phyloP scores from a whole-genome alignment of 2,113 vertebrate genomes.

The Arizona elegans region DNA sequence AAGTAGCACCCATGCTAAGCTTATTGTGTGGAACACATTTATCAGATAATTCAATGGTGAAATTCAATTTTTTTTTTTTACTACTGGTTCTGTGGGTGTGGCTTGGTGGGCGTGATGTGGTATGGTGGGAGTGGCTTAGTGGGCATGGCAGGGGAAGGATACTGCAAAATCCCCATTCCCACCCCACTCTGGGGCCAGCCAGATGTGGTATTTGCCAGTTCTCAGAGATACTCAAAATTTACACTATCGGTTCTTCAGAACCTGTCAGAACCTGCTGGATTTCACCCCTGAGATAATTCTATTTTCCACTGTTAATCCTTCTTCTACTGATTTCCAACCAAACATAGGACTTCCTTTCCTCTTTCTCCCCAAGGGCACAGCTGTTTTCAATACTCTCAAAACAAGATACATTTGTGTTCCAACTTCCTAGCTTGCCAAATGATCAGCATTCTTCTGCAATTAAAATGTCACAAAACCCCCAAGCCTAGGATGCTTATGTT shows the following conservation, averaged over 20 bases:
- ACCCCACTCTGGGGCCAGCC: no score
- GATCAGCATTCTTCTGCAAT: constrained; percentile 26
- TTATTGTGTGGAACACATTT: not conserved
- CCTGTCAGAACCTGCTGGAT: no score
- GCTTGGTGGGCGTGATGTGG: no score
- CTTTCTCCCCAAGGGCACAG: not conserved
- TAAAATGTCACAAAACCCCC: constrained; percentile 26
- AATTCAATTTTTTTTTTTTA: no score
- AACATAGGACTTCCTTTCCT: not conserved
- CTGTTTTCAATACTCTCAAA: not conserved
- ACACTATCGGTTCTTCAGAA: no score
- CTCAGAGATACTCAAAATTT: no score
- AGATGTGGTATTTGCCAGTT: no score
- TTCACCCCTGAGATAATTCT: not conserved
- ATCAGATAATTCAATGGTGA: not conserved
- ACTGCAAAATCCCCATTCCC: no score
- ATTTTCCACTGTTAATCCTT: not conserved
- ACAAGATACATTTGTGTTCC: not conserved
- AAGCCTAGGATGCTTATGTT: constrained; percentile 4
- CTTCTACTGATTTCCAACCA: not conserved
- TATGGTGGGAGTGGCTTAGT: no score
- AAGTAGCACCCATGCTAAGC: not conserved
- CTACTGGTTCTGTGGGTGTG: no score
- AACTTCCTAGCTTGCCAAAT: not conserved
- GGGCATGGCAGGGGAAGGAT: no score